Conservation (phyloP, 2,888 invertebrate genomes). For the Drymonia ruficornis region DNA sequence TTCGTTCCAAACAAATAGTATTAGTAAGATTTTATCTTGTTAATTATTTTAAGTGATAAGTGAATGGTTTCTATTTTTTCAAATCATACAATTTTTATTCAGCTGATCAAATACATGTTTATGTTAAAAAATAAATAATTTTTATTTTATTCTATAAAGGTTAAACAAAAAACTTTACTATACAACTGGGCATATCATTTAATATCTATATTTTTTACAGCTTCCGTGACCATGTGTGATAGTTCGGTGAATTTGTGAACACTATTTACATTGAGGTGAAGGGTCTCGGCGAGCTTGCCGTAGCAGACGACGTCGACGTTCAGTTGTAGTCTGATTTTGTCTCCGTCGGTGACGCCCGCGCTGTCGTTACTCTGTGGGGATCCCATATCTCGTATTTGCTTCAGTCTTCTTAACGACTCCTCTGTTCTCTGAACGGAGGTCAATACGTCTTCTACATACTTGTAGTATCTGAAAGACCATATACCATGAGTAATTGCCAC, state of each 20-base stretch:
- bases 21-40: slow-evolving; percentile 81
- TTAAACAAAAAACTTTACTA: slow-evolving; percentile 46
- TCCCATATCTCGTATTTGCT: slow-evolving; percentile 89
- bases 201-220: slow-evolving; percentile 84
- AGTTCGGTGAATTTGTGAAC: slow-evolving; percentile 86
- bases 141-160: slow-evolving; percentile 43
- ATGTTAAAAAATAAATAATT: slow-evolving; percentile 69
- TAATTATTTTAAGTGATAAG: slow-evolving; percentile 82
- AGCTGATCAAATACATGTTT: slow-evolving; percentile 84
- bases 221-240: slow-evolving; percentile 86
- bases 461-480: slow-evolving; percentile 84
- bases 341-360: slow-evolving; percentile 92
- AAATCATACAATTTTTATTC: slow-evolving; percentile 84
- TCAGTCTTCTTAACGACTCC: slow-evolving; percentile 95
- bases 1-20: slow-evolving; percentile 88
- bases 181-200: slow-evolving; percentile 78
- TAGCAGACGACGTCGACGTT: slow-evolving; percentile 93
- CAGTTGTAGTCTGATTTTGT: slow-evolving; percentile 96
- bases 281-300: slow-evolving; percentile 85
- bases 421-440: slow-evolving; percentile 98
- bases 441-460: slow-evolving; percentile 93
- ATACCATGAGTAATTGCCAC: too few relatives aligned
- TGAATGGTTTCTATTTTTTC: slow-evolving; percentile 85
- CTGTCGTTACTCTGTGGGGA: slow-evolving; percentile 75
- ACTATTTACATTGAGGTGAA: slow-evolving; percentile 81